Evolutionary conservation across 2,113 vertebrate genomes (phyloP), one percentile per base, ranked within the genome.

Genomic region (Pachycephala philippinensis): DNA sequence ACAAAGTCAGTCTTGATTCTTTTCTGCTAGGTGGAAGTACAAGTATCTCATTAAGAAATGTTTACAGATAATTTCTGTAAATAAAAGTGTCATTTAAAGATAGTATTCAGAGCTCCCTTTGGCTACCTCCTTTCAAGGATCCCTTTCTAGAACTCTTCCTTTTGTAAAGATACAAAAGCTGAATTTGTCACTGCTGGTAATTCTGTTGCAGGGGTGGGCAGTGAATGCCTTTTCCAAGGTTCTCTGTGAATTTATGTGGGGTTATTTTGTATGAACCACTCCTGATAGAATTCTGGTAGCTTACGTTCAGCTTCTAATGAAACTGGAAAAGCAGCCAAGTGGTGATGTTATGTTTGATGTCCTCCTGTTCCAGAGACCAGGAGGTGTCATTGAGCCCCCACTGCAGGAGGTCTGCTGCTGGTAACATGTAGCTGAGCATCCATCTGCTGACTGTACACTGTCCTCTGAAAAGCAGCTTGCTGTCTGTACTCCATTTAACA

Each of bases 281-380:
- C 14, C 15, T 70, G 11, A 13, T 37, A 0, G 0, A 56, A 26
- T 72, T 60, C 60, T 39, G 19, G 15, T 17, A 16, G 33, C 26
- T 76, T 45, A 5, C 12, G 23, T 72, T 50, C 54, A 23, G 35
- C 75, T 88, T 27, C 22, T 40, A 7, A 3, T 19, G 59, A 42
- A 76, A 42, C 21, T 17, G 35, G 35, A 14, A 39, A 13, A 64
- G 50, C 6, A 64, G 50, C 6, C 6, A 53, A 35, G 45, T 7
- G 7, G 8, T 42, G 4, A 11, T 23, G 28, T 19, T 57, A 39
- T 28, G 7, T 61, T 33, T 78, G n/a, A 15, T 42, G 53, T 80
- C 35, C 17, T 61, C 27, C 65, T 71, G 42, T 63, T 77, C 35
- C 31, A 49, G 27, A 44, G 22, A 49, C 27, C 27, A 56, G 30